Conservation (phyloP, 2,797 vertebrate genomes). For the Lateolabrax maculatus region DNA sequence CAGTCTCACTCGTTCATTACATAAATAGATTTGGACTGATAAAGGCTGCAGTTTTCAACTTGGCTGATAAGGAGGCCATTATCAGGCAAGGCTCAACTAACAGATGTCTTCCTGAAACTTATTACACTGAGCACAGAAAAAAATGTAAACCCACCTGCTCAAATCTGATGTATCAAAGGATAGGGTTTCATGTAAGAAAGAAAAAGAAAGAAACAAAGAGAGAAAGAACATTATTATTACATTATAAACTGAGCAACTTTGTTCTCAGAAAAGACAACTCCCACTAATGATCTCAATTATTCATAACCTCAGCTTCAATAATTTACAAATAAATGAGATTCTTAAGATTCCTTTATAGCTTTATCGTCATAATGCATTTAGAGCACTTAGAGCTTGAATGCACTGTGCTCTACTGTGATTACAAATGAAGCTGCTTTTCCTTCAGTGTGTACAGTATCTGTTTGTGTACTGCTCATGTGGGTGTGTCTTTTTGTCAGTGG, state of each 20-base stretch:
- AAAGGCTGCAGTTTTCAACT: background rate
- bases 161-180: background rate
- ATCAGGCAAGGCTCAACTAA: background rate
- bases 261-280: slow-evolving; percentile 15
- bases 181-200: background rate
- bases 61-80: slow-evolving; percentile 8
- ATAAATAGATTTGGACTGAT: slow-evolving; percentile 19
- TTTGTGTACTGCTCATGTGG: background rate
- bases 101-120: slow-evolving; percentile 19
- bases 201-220: background rate
- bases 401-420: background rate
- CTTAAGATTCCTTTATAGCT: background rate
- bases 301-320: slow-evolving; percentile 8
- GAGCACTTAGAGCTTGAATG: slow-evolving; percentile 35
- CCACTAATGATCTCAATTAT: slow-evolving; percentile 43
- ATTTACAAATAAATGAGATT: slow-evolving; percentile 17
- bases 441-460: slow-evolving; percentile 27
- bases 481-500: slow-evolving; percentile 11
- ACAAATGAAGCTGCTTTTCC: background rate
- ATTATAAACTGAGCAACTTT: background rate
- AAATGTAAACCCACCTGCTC: background rate
- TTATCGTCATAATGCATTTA: slow-evolving; percentile 25
- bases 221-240: too few species aligned
- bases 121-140: background rate
- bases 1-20: background rate